Conservation (phyloP, 2,888 invertebrate genomes). For the Catocala sponsa region DNA sequence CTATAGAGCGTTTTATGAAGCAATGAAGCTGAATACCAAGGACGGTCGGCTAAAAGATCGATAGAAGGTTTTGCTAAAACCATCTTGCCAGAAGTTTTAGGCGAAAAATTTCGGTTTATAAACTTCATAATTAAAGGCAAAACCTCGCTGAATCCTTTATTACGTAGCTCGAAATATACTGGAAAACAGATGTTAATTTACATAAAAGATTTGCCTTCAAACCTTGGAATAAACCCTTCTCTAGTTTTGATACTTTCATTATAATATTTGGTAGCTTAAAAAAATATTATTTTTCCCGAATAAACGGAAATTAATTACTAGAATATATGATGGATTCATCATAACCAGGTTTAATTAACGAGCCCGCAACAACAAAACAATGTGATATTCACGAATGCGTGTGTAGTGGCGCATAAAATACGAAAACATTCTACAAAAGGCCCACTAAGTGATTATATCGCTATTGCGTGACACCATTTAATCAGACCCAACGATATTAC, state of each 20-base stretch:
- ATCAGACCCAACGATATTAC: slow-evolving; percentile 46
- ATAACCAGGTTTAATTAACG: slow-evolving; percentile 33
- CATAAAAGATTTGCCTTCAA: too few relatives aligned
- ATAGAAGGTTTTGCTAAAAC: slow-evolving; percentile 18
- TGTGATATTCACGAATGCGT: slow-evolving; percentile 32
- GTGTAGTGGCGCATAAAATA: slow-evolving; percentile 42
- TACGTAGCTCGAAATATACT: too few relatives aligned
- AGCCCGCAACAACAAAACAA: slow-evolving; percentile 30
- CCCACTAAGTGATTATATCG: slow-evolving; percentile 57
- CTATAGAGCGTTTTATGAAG: slow-evolving; percentile 41
- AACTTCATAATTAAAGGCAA: slow-evolving; percentile 4
- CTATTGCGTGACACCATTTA: slow-evolving; percentile 65
- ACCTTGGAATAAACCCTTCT: too few relatives aligned
- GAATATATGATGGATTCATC: background rate
- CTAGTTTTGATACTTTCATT: too few relatives aligned
- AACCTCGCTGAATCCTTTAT: too few relatives aligned
- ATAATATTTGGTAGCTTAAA: too few relatives aligned
- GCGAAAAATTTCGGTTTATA: slow-evolving; percentile 3
- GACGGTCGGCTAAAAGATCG: slow-evolving; percentile 19
- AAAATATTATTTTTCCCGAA: too few relatives aligned
- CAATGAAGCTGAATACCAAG: slow-evolving; percentile 45
- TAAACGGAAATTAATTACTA: too few relatives aligned
- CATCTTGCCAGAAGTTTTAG: background rate
- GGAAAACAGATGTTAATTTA: too few relatives aligned
- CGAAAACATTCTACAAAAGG: slow-evolving; percentile 49